Percentiles rank a stretch among this genome's conserved stretches.
phyloP scores from a whole-genome alignment of 2,797 vertebrate genomes.

The Sebastes umbrosus region DNA sequence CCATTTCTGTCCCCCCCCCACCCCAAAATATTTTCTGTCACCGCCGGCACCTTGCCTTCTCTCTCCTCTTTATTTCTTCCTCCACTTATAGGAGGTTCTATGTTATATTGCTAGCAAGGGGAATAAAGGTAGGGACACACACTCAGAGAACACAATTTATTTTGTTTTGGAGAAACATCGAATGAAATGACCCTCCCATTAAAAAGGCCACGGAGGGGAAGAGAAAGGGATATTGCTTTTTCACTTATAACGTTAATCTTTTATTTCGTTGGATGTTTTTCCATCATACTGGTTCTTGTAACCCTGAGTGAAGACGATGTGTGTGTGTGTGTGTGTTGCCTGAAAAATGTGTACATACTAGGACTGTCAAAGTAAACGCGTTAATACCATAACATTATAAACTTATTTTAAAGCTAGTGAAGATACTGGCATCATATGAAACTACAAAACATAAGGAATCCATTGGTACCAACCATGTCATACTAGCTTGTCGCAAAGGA shows the following conservation, averaged over 20 bases:
- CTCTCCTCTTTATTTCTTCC: conserved; percentile 40
- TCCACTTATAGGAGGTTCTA: conserved; percentile 65
- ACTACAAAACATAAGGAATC: no score
- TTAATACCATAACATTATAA: no score
- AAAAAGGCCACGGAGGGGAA: conserved; percentile 73
- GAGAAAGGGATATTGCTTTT: conserved; percentile 78
- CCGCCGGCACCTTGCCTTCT: not conserved
- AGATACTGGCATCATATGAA: not conserved
- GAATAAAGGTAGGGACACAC: conserved; percentile 72
- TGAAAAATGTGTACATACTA: no score
- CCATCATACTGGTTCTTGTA: conserved; percentile 47
- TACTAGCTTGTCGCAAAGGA: no score
- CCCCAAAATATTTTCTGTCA: not conserved
- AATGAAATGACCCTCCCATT: conserved; percentile 79
- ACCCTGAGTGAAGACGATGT: conserved; percentile 14
- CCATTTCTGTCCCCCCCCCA: not conserved
- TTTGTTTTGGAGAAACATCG: conserved; percentile 78
- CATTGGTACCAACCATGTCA: no score
- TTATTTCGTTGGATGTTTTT: conserved; percentile 61
- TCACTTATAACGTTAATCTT: conserved; percentile 74
- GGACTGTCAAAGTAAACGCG: no score
- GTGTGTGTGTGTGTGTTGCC: not conserved
- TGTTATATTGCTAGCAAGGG: conserved; percentile 74
- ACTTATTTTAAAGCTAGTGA: no score
- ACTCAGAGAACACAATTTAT: conserved; percentile 74